Percentiles rank a stretch among this genome's conserved stretches.
These are phyloP conservation scores for Rhorus exstirpatorius DNA, from an alignment of 2,888 invertebrate species.

Conservation along the genomic window DNA sequence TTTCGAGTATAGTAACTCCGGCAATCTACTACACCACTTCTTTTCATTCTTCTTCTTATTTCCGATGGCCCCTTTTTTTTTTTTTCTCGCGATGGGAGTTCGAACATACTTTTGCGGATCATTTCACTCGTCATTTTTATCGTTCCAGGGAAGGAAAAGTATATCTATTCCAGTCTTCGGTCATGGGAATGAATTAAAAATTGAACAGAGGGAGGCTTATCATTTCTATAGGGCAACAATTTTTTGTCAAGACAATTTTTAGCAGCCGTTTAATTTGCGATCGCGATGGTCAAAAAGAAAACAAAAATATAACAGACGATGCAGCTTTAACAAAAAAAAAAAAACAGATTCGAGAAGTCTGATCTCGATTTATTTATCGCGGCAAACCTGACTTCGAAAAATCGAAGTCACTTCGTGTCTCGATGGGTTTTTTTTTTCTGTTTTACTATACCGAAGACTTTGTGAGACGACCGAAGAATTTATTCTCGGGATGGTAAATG, in stretches of 20 bases:
- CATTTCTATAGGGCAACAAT: too few species aligned
- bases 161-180: conserved; percentile 2
- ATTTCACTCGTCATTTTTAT: conserved; percentile 72
- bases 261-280: not conserved
- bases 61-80: not conserved
- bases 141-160: conserved; percentile 70
- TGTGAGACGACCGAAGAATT: too few species aligned
- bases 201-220: too few species aligned
- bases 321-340: not conserved
- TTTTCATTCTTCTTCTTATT: conserved; percentile 18
- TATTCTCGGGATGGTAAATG: too few species aligned
- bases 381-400: not conserved
- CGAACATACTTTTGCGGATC: conserved; percentile 44
- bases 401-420: not conserved
- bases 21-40: too few species aligned
- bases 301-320: not conserved
- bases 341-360: not conserved
- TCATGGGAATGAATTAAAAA: not conserved
- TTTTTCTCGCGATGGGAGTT: conserved; percentile 31
- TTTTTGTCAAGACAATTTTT: not conserved
- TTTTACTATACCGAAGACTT: too few species aligned
- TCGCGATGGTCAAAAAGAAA: not conserved
- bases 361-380: not conserved
- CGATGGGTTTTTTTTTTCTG: not conserved
- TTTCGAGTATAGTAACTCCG: conserved; percentile 23